Conservation (phyloP, 2,113 vertebrate species). For the Indri indri region DNA sequence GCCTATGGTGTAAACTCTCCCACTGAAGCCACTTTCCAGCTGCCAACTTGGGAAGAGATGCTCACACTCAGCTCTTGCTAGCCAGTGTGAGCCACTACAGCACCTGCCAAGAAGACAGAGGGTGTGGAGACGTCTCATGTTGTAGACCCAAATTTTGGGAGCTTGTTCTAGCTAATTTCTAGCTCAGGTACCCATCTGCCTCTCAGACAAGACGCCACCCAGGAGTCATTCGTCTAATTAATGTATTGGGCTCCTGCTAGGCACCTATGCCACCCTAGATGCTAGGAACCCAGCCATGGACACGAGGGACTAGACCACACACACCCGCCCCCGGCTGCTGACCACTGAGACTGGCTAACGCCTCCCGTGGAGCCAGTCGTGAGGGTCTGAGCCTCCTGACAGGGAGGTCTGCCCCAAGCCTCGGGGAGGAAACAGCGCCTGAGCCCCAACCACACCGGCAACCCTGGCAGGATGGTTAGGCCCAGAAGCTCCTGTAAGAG, state of each 20-base stretch:
- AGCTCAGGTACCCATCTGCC: background rate
- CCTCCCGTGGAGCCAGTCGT: background rate
- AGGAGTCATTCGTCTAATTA: accelerated
- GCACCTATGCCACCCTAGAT: background rate
- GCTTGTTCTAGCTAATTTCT: too few relatives aligned
- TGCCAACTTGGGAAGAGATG: accelerated
- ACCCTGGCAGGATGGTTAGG: background rate
- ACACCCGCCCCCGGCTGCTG: background rate
- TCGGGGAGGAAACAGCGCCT: background rate
- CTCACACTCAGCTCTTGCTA: accelerated
- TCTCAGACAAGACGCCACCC: background rate
- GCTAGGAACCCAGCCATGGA: background rate
- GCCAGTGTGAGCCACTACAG: background rate
- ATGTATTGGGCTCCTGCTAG: background rate
- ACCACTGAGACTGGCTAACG: background rate
- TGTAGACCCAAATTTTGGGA: background rate
- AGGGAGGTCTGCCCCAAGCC: too few relatives aligned
- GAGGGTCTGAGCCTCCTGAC: background rate
- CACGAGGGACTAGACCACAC: background rate
- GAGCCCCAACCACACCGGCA: accelerated
- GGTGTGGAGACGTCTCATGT: accelerated
- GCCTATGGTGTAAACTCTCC: background rate
- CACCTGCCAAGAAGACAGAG: background rate
- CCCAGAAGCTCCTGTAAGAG: accelerated
- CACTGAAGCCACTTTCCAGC: background rate